These are phyloP conservation scores for Trematomus loennbergii DNA, from an alignment of 2,113 vertebrate species.

Conservation along the genomic window DNA sequence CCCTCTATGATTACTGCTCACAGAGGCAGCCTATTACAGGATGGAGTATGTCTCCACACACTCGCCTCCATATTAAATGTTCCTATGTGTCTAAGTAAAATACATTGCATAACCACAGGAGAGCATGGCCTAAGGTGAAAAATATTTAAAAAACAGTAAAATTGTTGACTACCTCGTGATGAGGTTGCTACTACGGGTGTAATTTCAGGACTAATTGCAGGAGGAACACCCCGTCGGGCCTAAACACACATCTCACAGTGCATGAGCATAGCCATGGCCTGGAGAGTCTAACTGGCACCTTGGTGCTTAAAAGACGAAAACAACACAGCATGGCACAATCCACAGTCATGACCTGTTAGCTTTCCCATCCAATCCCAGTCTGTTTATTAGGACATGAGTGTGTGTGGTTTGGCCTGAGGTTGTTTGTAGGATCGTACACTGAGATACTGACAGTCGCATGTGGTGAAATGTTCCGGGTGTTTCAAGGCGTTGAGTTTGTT, in stretches of 20 bases:
- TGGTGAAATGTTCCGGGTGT: slow-evolving; percentile 29
- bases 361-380: slow-evolving; percentile 42
- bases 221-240: slow-evolving; percentile 2
- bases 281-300: slow-evolving; percentile 34
- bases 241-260: slow-evolving; percentile 29
- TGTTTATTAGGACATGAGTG: slow-evolving; percentile 35
- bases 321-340: slow-evolving; percentile 53
- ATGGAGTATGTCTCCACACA: slow-evolving; percentile 35
- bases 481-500: slow-evolving; percentile 21
- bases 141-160: slow-evolving; percentile 8
- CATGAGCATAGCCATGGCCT: slow-evolving; percentile 1
- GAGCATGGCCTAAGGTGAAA: slow-evolving; percentile 6
- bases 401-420: slow-evolving; percentile 56
- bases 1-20: slow-evolving; percentile 71
- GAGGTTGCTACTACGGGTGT: slow-evolving; percentile 28
- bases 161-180: slow-evolving; percentile 18
- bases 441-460: slow-evolving; percentile 23
- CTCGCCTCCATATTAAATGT: slow-evolving; percentile 15
- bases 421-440: slow-evolving; percentile 24
- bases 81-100: slow-evolving; percentile 46
- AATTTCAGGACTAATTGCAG: slow-evolving; percentile 48
- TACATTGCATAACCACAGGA: background rate
- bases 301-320: slow-evolving; percentile 36
- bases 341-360: slow-evolving; percentile 39
- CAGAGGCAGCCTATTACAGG: slow-evolving; percentile 55